Percentiles rank a stretch among this genome's conserved stretches.
These are phyloP conservation scores for Drosophila barbarae DNA, from an alignment of 2,888 invertebrate species.

Conservation along the genomic window DNA sequence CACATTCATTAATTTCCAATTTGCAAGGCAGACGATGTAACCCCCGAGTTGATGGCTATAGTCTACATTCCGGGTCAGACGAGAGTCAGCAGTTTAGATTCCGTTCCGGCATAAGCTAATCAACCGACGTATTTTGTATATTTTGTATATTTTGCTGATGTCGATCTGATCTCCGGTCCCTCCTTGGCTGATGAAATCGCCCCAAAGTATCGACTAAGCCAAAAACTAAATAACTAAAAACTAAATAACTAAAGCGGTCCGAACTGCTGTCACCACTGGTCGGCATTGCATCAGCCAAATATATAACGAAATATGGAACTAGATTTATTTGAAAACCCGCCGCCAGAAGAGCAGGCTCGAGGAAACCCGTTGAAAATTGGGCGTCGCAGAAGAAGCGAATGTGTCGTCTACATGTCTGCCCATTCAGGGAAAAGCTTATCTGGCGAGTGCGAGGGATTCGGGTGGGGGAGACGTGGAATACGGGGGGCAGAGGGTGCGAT, in stretches of 20 bases:
- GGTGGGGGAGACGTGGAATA: background rate
- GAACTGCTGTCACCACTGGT: constrained; percentile 15
- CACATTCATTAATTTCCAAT: constrained; percentile 31
- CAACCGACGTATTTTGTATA: background rate
- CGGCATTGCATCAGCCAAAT: constrained; percentile 39
- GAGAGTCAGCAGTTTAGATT: constrained; percentile 24
- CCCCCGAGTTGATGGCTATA: background rate
- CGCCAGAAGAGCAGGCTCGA: background rate
- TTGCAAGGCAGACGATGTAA: constrained; percentile 40
- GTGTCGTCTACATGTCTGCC: constrained; percentile 31
- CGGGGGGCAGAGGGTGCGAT: constrained; percentile 3
- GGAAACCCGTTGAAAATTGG: constrained; percentile 25
- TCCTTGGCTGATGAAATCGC: constrained; percentile 34
- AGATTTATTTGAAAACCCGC: constrained; percentile 2
- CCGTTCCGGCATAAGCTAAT: constrained; percentile 15
- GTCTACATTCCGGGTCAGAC: constrained; percentile 31
- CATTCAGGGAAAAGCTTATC: constrained; percentile 14
- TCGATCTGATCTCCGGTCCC: constrained; percentile 1
- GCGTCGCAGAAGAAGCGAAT: constrained; percentile 1
- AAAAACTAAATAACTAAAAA: constrained; percentile 7
- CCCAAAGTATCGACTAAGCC: constrained; percentile 31
- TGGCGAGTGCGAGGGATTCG: background rate
- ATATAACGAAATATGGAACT: background rate
- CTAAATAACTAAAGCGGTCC: background rate
- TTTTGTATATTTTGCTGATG: background rate